Percentiles rank a stretch among this genome's conserved stretches.
Evolutionary conservation across 2,797 vertebrate genomes (phyloP).

Genomic region (Characodon lateralis): DNA sequence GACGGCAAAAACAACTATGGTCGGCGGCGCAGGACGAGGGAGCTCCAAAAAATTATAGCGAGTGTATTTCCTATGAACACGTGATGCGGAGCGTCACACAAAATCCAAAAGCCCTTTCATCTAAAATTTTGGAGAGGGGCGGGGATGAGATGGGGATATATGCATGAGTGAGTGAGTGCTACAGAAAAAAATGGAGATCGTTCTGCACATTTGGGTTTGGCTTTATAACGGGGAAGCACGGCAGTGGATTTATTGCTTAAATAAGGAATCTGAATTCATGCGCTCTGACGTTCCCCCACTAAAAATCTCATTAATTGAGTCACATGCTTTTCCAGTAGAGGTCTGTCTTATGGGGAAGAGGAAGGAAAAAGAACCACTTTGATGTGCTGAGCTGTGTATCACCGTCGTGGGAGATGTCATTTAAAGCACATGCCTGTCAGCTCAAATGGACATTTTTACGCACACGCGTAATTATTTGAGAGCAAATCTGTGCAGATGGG

Average conservation of each 20-base stretch:
- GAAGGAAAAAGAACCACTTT: conserved; percentile 24
- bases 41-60: conserved; percentile 81
- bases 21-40: conserved; percentile 79
- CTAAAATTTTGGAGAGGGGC: conserved; percentile 80
- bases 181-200: conserved; percentile 30
- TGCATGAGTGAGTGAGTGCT: conserved; percentile 37
- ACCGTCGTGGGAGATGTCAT: conserved; percentile 61
- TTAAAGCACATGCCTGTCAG: conserved; percentile 57
- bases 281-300: conserved; percentile 36
- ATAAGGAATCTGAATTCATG: conserved; percentile 45
- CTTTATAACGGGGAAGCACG: conserved; percentile 49
- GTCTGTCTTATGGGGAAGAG: conserved; percentile 17
- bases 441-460: conserved; percentile 66
- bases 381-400: conserved; percentile 59
- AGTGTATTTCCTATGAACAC: conserved; percentile 83
- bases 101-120: conserved; percentile 85
- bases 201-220: conserved; percentile 71
- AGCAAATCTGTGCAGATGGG: conserved; percentile 36
- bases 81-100: conserved; percentile 84
- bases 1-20: conserved; percentile 76
- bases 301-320: conserved; percentile 57
- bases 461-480: conserved; percentile 37
- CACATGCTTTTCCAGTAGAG: conserved; percentile 50
- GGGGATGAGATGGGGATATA: conserved; percentile 70
- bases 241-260: conserved; percentile 48